Base-by-base conservation (phyloP, 2,888 invertebrate species). In the Chaetogeoica ovagalla region DNA sequence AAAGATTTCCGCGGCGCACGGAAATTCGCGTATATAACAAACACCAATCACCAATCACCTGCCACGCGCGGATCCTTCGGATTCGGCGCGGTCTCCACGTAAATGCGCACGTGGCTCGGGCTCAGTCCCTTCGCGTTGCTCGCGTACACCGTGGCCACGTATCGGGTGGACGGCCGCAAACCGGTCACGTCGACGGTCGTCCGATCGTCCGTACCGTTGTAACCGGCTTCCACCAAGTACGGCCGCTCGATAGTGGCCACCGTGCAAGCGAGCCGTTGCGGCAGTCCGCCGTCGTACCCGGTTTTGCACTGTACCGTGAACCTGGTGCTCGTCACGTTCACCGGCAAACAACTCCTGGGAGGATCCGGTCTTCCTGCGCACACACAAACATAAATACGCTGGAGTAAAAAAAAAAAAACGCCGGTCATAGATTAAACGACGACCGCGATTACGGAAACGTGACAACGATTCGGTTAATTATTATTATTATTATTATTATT, bases 101-200 rank as follows among this genome's bases (percentile, higher is more conserved):
- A 79, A 4, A 79, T 63, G 11, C 55, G 70, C 19, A 79, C 62
- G 13, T 79, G 55, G 8, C 63, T 37, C 8, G 15, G 86, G 82
- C 89, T 89, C 83, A 87, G 85, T 86, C 86, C 90, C 88, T 87
- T 90, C 83, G 88, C 89, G 88, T 87, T 90, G 87, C 84, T 88
- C 86, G 85, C 89, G 88, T 82, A 90, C 87, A 82, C 88, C 87
- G 83, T 88, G 86, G 85, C 84, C 83, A 85, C 85, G 84, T 89
- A 88, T 81, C 88, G 87, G 68, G 87, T 87, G 68, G 88, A 88
- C 7, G 89, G 87, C 82, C 89, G 88, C 82, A 89, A 85, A 77
- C 87, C 88, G 69, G 87, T 85, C 75, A 89, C 86, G 81, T 88
- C 87, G 21, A 89, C 88, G 57, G 84, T 84, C 60, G 85, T 83